Evolutionary conservation across 2,888 invertebrate genomes (phyloP), one percentile per base, ranked within the genome.

Genomic region (Caenorhabditis doughertyi): DNA sequence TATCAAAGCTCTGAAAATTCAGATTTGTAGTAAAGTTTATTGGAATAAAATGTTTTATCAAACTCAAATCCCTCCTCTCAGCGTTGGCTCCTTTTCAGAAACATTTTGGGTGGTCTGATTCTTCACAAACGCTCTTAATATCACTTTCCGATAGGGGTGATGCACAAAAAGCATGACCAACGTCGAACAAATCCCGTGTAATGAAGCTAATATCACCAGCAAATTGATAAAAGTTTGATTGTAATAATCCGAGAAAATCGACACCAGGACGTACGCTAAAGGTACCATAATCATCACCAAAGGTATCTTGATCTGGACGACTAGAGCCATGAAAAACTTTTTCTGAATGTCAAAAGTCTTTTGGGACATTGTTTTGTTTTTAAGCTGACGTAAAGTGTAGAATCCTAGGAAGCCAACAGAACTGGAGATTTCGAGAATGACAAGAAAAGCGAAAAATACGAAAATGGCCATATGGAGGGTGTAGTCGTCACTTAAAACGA

Each of bases 311-410:
- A 29, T 9, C 23, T 68, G 68, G 8, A 68, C 55, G 0, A 42
- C n/a, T 18, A 68, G 11, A 9, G 68, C 55, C 2, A 68, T 55
- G 27, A 68, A 44, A 42, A 68, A 68, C 13, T 23, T 44, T n/a
- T 44, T 68, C 5, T 25, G 55, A n/a, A 68, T n/a, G n/a, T 68
- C 18, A 16, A 42, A 68, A 7, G 68, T 68, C 11, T 44, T 68
- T 8, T 18, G 23, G 0, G 68, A 55, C 42, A 55, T 68, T 42
- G 25, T 60, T 7, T 13, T 13, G 0, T 16, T 44, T 25, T 39
- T 25, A 13, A 55, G 2, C n/a, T 18, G 55, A 8, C 53, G 51
- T 7, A 58, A n/a, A 11, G 35, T 3, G 5, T 4, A 3, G 53
- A 53, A 13, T 18, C 8, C 7, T 13, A 53, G 53, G 25, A 13